Percentiles rank a stretch among this genome's conserved stretches.
Evolutionary conservation across 2,888 invertebrate genomes (phyloP).

Genomic region (Scaptomyza parva): DNA sequence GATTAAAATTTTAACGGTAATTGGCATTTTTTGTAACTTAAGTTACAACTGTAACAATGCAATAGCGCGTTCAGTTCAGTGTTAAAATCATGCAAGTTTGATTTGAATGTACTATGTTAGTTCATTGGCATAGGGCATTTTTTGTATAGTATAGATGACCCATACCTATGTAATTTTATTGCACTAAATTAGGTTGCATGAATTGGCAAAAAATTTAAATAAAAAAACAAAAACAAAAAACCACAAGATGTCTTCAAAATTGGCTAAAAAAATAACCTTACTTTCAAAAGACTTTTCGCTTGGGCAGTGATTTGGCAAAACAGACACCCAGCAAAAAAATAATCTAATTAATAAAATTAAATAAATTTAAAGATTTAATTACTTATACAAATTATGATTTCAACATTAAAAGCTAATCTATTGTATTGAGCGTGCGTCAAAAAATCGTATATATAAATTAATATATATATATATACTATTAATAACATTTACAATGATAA

Average conservation of each 20-base stretch:
- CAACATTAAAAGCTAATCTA: conserved; percentile 46
- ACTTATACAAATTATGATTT: conserved; percentile 29
- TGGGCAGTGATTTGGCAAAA: conserved; percentile 60
- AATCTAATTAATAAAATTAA: conserved; percentile 15
- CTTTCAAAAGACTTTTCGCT: conserved; percentile 75
- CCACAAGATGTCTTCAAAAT: conserved; percentile 81
- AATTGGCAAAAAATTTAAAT: conserved; percentile 33
- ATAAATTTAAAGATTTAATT: conserved; percentile 1
- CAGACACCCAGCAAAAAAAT: conserved; percentile 34
- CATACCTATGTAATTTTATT: conserved; percentile 25
- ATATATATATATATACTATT: too few species aligned
- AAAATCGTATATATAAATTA: conserved; percentile 43
- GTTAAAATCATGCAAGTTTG: conserved; percentile 36
- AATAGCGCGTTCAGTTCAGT: conserved; percentile 56
- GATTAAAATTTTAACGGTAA: conserved; percentile 70
- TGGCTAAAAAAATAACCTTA: conserved; percentile 62
- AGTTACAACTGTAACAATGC: conserved; percentile 18
- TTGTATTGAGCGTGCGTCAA: conserved; percentile 72
- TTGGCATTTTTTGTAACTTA: conserved; percentile 68
- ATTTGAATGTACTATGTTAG: conserved; percentile 19
- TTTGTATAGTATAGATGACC: conserved; percentile 4
- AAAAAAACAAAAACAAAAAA: conserved; percentile 46
- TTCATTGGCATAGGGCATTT: conserved; percentile 15
- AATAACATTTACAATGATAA: conserved; percentile 56
- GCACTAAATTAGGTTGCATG: conserved; percentile 65